These are phyloP conservation scores for Leptinotarsa peninsularis DNA, from an alignment of 2,888 invertebrate genomes.

Conservation along the genomic window DNA sequence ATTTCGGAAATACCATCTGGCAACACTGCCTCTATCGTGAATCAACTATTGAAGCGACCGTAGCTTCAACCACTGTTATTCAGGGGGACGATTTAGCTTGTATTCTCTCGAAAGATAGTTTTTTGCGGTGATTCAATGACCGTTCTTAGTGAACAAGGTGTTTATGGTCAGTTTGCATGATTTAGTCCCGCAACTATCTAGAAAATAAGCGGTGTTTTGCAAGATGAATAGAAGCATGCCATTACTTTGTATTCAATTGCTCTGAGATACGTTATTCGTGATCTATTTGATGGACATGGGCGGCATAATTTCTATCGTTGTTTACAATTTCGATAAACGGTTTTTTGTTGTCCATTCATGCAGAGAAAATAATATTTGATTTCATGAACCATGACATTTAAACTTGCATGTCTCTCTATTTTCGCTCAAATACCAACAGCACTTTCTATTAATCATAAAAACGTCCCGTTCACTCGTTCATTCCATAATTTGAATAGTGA, in stretches of 20 bases:
- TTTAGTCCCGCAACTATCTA: slow-evolving; percentile 1
- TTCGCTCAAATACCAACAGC: no score
- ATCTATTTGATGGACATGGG: neutral
- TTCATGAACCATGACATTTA: no score
- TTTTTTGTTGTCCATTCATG: neutral
- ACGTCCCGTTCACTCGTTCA: no score
- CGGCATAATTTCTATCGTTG: slow-evolving; percentile 3
- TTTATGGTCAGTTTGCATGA: slow-evolving; percentile 26
- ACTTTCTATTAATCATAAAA: no score
- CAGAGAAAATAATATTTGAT: neutral
- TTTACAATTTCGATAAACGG: slow-evolving; percentile 10
- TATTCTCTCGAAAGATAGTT: neutral
- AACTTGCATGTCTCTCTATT: no score
- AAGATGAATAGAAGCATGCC: slow-evolving; percentile 8
- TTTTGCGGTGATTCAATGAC: slow-evolving; percentile 14
- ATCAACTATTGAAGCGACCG: neutral
- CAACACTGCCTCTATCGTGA: neutral
- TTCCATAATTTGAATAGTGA: no score
- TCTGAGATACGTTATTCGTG: neutral
- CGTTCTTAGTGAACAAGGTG: slow-evolving; percentile 24
- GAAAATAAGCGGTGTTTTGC: slow-evolving; percentile 11
- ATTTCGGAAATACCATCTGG: no score
- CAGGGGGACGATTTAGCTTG: neutral
- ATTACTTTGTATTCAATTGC: slow-evolving; percentile 18
- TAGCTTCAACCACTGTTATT: slow-evolving; percentile 23